Percentiles rank a stretch among this genome's conserved stretches.
Conservation (phyloP, 1,140 invertebrate species). For the Neodiprion virginianus region DNA sequence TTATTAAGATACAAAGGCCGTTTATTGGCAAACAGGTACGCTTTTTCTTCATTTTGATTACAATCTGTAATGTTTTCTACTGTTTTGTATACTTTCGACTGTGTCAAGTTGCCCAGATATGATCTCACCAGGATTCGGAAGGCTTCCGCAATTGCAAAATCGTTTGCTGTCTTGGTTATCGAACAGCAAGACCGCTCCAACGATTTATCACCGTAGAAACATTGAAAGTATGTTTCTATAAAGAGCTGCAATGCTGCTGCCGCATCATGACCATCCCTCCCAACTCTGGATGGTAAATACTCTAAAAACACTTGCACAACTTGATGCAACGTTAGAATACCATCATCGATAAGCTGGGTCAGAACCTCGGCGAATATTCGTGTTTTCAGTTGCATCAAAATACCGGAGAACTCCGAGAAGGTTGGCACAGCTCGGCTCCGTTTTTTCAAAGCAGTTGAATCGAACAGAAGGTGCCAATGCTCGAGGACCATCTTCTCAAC, state of each 20-base stretch:
- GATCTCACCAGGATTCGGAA: constrained; percentile 65
- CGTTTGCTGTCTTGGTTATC: constrained; percentile 51
- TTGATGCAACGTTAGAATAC: constrained; percentile 59
- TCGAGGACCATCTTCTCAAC: constrained; percentile 52
- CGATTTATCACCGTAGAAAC: constrained; percentile 54
- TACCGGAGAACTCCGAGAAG: constrained; percentile 65
- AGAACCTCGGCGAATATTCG: constrained; percentile 59
- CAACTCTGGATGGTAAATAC: constrained; percentile 66
- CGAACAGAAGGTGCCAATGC: constrained; percentile 65
- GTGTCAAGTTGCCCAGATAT: constrained; percentile 63
- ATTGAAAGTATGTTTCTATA: constrained; percentile 62
- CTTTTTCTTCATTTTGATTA: constrained; percentile 41
- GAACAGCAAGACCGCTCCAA: constrained; percentile 34
- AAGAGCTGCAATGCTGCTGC: constrained; percentile 63
- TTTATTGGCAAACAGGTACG: constrained; percentile 57
- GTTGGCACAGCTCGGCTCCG: constrained; percentile 51
- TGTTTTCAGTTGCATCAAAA: constrained; percentile 61
- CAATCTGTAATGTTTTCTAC: constrained; percentile 40
- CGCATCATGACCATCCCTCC: constrained; percentile 62
- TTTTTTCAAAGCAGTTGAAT: constrained; percentile 52
- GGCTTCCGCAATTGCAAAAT: constrained; percentile 60
- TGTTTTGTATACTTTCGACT: constrained; percentile 45
- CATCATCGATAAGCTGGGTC: constrained; percentile 55
- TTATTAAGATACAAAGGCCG: constrained; percentile 61
- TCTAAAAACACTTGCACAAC: constrained; percentile 67